These are phyloP conservation scores for Hyles euphorbiae DNA, from an alignment of 1,140 invertebrate genomes.

Conservation along the genomic window DNA sequence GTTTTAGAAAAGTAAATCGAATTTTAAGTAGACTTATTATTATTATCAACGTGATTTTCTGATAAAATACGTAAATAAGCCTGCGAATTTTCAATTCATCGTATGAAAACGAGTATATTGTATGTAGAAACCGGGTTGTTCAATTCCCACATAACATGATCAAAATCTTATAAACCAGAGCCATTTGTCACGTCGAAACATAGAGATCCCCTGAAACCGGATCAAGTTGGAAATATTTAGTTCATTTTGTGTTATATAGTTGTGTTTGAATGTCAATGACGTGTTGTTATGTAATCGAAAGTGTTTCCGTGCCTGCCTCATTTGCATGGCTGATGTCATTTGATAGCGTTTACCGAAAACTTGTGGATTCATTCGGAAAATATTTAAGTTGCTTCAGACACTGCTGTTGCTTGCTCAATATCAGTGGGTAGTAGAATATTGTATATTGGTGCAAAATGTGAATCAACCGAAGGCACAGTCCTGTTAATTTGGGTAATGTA, in stretches of 20 bases:
- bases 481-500: too few relatives aligned
- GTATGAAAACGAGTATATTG: too few relatives aligned
- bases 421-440: background rate
- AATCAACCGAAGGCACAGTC: slow-evolving; percentile 15
- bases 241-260: background rate
- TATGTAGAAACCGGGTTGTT: too few relatives aligned
- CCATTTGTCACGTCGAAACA: too few relatives aligned
- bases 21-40: too few relatives aligned
- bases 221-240: background rate
- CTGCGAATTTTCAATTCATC: too few relatives aligned
- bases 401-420: background rate
- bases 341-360: background rate
- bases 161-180: too few relatives aligned
- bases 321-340: slow-evolving; percentile 49
- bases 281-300: slow-evolving; percentile 28
- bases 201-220: too few relatives aligned
- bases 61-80: too few relatives aligned
- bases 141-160: too few relatives aligned
- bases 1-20: too few relatives aligned
- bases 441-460: slow-evolving; percentile 16
- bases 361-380: background rate
- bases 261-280: slow-evolving; percentile 14
- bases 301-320: slow-evolving; percentile 33
- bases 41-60: too few relatives aligned
- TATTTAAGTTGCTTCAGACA: background rate